A percentile compares a stretch with the other conserved stretches of the same genome.
phyloP scores from a whole-genome alignment of 2,888 invertebrate genomes.

The Stegana nigrithorax region DNA sequence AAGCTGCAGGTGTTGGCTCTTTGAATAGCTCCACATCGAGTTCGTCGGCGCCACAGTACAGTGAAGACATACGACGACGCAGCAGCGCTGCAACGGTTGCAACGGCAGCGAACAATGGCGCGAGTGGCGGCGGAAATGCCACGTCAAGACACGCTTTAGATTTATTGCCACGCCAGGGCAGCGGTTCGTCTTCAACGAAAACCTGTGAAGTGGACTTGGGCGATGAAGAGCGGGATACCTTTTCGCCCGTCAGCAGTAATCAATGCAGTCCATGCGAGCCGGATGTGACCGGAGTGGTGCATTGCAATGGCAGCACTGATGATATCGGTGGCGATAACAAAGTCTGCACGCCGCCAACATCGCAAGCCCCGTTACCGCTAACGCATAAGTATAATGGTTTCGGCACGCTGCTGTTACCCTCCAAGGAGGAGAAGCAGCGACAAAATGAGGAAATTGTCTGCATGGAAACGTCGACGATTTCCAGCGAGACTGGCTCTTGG shows the following conservation, averaged over 20 bases:
- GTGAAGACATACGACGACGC: conserved; percentile 48
- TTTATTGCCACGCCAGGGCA: conserved; percentile 44
- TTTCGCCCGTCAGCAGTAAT: conserved; percentile 63
- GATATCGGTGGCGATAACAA: conserved; percentile 51
- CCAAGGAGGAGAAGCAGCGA: conserved; percentile 74
- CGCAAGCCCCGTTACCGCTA: conserved; percentile 15
- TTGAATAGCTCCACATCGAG: conserved; percentile 33
- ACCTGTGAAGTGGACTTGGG: conserved; percentile 65
- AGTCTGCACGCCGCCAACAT: conserved; percentile 44
- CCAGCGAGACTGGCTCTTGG: conserved; percentile 76
- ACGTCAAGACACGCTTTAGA: conserved; percentile 39
- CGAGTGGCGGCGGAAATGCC: too few relatives aligned
- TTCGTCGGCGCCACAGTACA: conserved; percentile 61
- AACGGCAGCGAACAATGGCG: background rate
- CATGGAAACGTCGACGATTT: conserved; percentile 74
- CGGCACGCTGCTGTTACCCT: conserved; percentile 47
- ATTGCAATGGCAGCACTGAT: conserved; percentile 33
- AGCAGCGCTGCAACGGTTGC: conserved; percentile 27
- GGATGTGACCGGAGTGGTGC: background rate
- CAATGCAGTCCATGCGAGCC: conserved; percentile 50
- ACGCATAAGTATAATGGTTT: conserved; percentile 33
- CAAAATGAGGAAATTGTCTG: conserved; percentile 75
- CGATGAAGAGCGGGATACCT: conserved; percentile 67
- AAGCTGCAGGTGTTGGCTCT: too few relatives aligned
- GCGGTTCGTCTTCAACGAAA: conserved; percentile 60